phyloP scores from a whole-genome alignment of 1,140 invertebrate genomes.

The Aphidius ervi region DNA sequence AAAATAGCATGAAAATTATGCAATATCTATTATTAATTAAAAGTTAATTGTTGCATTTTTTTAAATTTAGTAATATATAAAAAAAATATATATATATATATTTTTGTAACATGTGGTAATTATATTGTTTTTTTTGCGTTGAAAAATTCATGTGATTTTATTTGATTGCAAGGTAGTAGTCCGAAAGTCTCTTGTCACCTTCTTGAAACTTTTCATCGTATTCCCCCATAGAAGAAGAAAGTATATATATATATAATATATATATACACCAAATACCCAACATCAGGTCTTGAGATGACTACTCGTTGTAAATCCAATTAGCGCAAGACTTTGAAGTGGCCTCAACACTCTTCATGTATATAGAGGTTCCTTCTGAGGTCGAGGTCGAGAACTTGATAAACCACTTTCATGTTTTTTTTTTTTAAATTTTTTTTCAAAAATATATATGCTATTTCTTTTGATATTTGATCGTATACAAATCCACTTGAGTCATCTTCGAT shows the following conservation, averaged over 20 bases:
- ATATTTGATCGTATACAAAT: too few species aligned
- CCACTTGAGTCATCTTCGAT: too few species aligned
- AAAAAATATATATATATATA: too few species aligned
- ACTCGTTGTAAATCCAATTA: conserved; percentile 34
- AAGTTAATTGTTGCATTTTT: too few species aligned
- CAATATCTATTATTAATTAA: too few species aligned
- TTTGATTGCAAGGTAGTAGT: background rate
- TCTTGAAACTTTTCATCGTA: conserved; percentile 11
- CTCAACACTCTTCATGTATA: conserved; percentile 11
- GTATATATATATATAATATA: background rate
- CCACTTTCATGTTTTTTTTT: conserved; percentile 37
- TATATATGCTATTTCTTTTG: background rate
- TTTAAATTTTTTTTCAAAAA: conserved; percentile 13
- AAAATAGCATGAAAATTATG: too few species aligned
- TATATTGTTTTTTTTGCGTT: background rate
- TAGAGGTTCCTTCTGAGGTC: conserved; percentile 20
- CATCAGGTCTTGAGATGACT: conserved; percentile 13
- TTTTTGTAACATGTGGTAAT: too few species aligned
- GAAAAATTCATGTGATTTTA: background rate
- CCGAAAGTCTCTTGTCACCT: conserved; percentile 5
- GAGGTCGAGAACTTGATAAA: conserved; percentile 30
- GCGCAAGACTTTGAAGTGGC: conserved; percentile 31
- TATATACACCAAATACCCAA: too few species aligned
- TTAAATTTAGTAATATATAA: too few species aligned
- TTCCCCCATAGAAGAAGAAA: conserved; percentile 5